phyloP scores from a whole-genome alignment of 1,140 invertebrate genomes.

The Sarcophaga bullata region DNA sequence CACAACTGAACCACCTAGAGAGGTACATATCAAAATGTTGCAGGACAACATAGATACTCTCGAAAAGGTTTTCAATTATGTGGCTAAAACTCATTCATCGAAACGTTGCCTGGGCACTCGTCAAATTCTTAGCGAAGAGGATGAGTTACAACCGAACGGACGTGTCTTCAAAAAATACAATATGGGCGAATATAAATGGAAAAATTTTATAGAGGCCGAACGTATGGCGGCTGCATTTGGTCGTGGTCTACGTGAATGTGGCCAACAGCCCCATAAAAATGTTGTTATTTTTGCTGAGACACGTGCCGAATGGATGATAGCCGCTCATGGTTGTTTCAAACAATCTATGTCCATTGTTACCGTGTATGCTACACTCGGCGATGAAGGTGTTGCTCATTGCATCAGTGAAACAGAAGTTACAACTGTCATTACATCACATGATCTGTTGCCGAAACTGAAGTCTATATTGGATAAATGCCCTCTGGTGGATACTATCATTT shows the following conservation, averaged over 20 bases:
- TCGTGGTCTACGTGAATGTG: constrained; percentile 77
- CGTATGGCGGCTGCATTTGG: constrained; percentile 79
- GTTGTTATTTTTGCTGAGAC: constrained; percentile 97
- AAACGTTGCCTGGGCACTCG: constrained; percentile 89
- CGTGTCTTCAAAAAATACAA: constrained; percentile 97
- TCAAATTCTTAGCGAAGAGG: constrained; percentile 90
- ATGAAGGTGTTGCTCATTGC: constrained; percentile 94
- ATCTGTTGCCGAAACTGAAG: constrained; percentile 90
- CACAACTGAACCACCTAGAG: constrained; percentile 74
- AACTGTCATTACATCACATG: constrained; percentile 88
- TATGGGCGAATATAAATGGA: constrained; percentile 94
- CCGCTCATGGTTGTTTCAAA: constrained; percentile 93
- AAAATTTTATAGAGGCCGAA: constrained; percentile 84
- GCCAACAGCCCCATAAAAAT: constrained; percentile 75
- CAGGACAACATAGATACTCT: constrained; percentile 85
- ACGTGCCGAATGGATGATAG: constrained; percentile 95
- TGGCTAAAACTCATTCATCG: constrained; percentile 76
- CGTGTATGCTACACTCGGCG: constrained; percentile 95
- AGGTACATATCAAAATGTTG: constrained; percentile 77
- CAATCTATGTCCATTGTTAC: constrained; percentile 95
- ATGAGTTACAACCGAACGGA: constrained; percentile 93
- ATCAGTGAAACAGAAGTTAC: constrained; percentile 96
- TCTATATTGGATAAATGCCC: constrained; percentile 76
- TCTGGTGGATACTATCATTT: constrained; percentile 82
- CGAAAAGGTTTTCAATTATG: constrained; percentile 85